phyloP scores from a whole-genome alignment of 2,888 invertebrate species.

The Calameuta idolon region DNA sequence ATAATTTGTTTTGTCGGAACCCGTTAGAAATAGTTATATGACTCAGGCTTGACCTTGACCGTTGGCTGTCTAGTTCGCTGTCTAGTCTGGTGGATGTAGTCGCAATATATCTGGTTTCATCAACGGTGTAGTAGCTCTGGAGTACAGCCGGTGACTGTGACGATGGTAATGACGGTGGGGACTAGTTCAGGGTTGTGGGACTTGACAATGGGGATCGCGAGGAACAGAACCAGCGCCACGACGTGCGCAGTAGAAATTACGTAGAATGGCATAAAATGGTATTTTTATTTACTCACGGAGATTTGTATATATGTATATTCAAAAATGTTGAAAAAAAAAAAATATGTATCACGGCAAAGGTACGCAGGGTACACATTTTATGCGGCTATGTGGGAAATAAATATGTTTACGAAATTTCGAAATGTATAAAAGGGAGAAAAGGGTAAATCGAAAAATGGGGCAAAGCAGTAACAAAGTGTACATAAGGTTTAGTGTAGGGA shows the following conservation, averaged over 20 bases:
- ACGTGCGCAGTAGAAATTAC: neutral
- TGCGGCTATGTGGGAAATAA: too few species aligned
- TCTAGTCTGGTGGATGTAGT: neutral
- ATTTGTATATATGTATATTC: neutral
- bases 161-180: neutral
- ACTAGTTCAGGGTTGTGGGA: neutral
- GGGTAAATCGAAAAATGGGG: too few species aligned
- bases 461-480: too few species aligned
- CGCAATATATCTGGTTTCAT: neutral
- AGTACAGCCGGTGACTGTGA: neutral
- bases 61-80: neutral
- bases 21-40: neutral
- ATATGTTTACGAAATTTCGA: too few species aligned
- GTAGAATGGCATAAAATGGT: neutral
- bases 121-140: neutral
- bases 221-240: neutral
- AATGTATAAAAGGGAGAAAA: too few species aligned
- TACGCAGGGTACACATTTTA: too few species aligned
- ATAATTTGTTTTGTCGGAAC: neutral
- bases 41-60: neutral
- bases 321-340: too few species aligned
- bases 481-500: too few species aligned
- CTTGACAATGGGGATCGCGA: neutral
- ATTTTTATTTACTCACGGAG: neutral
- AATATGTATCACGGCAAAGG: too few species aligned